phyloP scores from a whole-genome alignment of 2,113 vertebrate species.

The Melierax canorus region DNA sequence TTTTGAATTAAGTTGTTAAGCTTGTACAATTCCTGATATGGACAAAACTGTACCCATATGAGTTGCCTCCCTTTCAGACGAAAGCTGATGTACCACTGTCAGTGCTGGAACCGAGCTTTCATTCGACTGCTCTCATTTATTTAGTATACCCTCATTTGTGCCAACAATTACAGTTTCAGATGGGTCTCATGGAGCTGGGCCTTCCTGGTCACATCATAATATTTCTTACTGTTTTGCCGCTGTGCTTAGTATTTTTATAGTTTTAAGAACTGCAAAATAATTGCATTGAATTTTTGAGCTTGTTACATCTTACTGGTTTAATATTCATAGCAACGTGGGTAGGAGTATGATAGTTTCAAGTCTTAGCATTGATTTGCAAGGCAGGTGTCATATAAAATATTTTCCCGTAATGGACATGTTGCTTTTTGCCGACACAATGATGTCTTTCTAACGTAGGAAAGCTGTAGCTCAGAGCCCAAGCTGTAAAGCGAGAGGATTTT shows the following conservation, averaged over 20 bases:
- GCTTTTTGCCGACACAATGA: background rate
- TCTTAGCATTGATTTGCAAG: background rate
- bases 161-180: background rate
- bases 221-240: background rate
- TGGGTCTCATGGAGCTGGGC: background rate
- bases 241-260: background rate
- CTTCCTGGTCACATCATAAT: background rate
- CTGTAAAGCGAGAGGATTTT: background rate
- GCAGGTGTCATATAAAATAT: background rate
- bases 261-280: background rate
- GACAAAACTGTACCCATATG: background rate
- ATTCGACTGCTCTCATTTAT: background rate
- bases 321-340: fast-evolving
- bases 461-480: background rate
- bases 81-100: background rate
- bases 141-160: background rate
- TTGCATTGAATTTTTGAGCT: background rate
- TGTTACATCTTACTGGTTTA: background rate
- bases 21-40: conserved; percentile 1
- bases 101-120: background rate
- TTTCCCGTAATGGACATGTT: fast-evolving
- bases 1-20: background rate
- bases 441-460: background rate
- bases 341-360: background rate
- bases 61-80: background rate